Evolutionary conservation across 1,140 invertebrate species (phyloP), one percentile per base, ranked within the genome.

Genomic region (Drosophila ironensis): DNA sequence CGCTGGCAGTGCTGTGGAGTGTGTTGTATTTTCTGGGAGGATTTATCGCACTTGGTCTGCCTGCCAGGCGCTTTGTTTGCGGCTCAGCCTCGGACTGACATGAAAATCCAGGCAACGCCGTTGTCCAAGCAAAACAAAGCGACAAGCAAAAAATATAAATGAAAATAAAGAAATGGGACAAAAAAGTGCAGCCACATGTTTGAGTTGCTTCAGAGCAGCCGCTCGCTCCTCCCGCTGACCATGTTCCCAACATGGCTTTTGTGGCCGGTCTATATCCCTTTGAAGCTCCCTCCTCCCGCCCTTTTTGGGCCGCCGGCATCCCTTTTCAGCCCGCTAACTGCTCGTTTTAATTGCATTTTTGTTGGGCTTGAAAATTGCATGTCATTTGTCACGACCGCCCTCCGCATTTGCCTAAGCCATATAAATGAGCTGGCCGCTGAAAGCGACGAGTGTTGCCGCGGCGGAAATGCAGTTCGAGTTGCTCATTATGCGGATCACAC

Each of bases 1-100:
- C 44, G 14, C 20, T 40, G 28, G 45, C 16, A 37, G 40, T 69
- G 45, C n/a, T n/a, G n/a, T n/a, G n/a, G n/a, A n/a, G 44, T 48
- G 57, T 75, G 71, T 72, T 76, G 72, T 82, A 47, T 77, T 82
- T 73, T 64, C n/a, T n/a, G 56, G 53, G 40, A 73, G 78, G 73
- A 82, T 82, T 82, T 82, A 84, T 82, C 78, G 78, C 78, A 84
- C 78, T 82, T 84, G 78, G 60, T 57, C 69, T 76, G 68, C 68
- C 41, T 24, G 57, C 20, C 60, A 52, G 57, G 48, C 73, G 73
- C 78, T 82, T 82, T 84, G 78, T 84, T 82, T 82, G 78, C 63
- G 73, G 69, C 61, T 53, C 63, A 60, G 59, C 72, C 68, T 66
- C 71, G 38, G 52, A 69, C 69, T 82, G 78, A 82, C 78, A 78